These are phyloP conservation scores for Drosophila funebris DNA, from an alignment of 1,140 invertebrate genomes.

Conservation along the genomic window DNA sequence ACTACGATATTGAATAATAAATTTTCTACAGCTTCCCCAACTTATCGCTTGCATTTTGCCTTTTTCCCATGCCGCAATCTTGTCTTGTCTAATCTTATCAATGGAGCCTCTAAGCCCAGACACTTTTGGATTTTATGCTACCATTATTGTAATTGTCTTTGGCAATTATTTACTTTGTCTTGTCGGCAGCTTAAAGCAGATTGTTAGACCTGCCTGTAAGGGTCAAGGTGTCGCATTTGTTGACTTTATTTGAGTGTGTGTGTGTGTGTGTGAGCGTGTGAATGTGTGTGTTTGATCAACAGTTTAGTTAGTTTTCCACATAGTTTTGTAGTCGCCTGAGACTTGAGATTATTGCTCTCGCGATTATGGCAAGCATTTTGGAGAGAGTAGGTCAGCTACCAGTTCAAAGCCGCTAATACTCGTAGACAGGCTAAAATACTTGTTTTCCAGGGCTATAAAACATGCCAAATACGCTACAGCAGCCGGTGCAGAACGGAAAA, in stretches of 20 bases:
- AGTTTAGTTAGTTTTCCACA: conserved; percentile 30
- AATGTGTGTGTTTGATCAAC: not conserved
- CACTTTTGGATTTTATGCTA: not conserved
- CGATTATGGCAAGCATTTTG: not conserved
- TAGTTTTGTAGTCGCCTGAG: conserved; percentile 1
- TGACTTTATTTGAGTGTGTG: conserved; percentile 10
- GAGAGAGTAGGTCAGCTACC: conserved; percentile 39
- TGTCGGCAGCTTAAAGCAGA: conserved; percentile 34
- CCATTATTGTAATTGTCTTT: conserved; percentile 15
- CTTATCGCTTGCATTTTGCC: not conserved
- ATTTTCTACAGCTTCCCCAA: not conserved
- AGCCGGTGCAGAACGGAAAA: not conserved
- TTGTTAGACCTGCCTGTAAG: conserved; percentile 34
- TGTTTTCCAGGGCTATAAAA: not conserved
- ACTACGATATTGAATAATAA: conserved; percentile 1
- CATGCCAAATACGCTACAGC: conserved; percentile 3
- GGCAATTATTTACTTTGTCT: conserved; percentile 17
- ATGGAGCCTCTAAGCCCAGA: conserved; percentile 2
- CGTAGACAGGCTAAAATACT: conserved; percentile 18
- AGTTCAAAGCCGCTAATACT: conserved; percentile 4
- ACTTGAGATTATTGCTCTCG: not conserved
- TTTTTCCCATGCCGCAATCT: conserved; percentile 22
- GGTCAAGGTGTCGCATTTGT: conserved; percentile 50
- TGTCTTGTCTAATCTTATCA: conserved; percentile 56
- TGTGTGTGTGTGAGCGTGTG: conserved; percentile 1